Conservation (phyloP, 2,797 vertebrate species). For the Chaenodraco wilsoni region DNA sequence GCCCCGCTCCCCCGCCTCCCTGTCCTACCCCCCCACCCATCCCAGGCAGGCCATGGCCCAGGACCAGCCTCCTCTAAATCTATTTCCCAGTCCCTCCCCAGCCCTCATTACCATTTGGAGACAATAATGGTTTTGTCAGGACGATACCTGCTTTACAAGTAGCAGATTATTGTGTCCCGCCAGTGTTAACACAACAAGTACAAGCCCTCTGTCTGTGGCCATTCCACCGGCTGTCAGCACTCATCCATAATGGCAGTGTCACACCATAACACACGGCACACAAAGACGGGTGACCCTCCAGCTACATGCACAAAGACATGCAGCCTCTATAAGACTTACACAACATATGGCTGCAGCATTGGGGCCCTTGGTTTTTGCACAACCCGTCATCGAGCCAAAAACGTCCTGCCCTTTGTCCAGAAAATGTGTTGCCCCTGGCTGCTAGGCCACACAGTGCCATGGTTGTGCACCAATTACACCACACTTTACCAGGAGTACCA, state of each 20-base stretch:
- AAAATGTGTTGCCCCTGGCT: conserved; percentile 78
- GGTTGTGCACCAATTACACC: conserved; percentile 81
- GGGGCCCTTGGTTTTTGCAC: conserved; percentile 65
- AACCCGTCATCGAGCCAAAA: conserved; percentile 73
- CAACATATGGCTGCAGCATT: conserved; percentile 82
- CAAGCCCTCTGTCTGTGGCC: conserved; percentile 86
- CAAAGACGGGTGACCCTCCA: conserved; percentile 82
- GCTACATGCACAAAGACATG: conserved; percentile 79
- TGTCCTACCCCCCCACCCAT: conserved; percentile 45
- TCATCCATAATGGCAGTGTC: conserved; percentile 86
- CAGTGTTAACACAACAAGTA: conserved; percentile 88
- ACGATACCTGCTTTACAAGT: conserved; percentile 93
- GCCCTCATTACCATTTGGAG: conserved; percentile 89
- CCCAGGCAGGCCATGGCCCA: conserved; percentile 72
- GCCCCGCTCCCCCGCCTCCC: conserved; percentile 75
- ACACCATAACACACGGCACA: conserved; percentile 80
- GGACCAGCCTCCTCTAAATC: conserved; percentile 84
- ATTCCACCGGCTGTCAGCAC: conserved; percentile 87
- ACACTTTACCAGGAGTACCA: conserved; percentile 77
- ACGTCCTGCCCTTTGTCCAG: conserved; percentile 76
- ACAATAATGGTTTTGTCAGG: conserved; percentile 89
- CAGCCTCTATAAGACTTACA: conserved; percentile 77
- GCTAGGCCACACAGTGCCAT: conserved; percentile 79
- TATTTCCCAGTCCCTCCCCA: conserved; percentile 82
- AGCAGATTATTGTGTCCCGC: conserved; percentile 89